Percentiles rank a stretch among this genome's conserved stretches.
Conservation (phyloP, 1,140 invertebrate genomes). For the Bombus consobrinus region DNA sequence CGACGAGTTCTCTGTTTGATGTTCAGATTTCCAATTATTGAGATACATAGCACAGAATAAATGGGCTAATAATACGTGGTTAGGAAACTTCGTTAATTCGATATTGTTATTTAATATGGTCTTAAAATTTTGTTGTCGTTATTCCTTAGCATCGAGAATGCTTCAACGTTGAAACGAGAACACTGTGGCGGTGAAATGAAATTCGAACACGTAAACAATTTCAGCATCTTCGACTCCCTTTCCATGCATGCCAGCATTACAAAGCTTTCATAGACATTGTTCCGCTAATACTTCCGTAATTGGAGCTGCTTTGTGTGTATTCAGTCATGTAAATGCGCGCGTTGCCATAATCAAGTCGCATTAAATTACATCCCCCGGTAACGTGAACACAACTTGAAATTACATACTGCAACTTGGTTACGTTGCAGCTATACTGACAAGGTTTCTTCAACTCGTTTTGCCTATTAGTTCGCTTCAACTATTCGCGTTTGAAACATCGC, state of each 20-base stretch:
- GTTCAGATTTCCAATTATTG: neutral
- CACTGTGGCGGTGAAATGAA: neutral
- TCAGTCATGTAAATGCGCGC: conserved; percentile 3
- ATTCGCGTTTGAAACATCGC: neutral
- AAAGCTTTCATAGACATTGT: conserved; percentile 35
- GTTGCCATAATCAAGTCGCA: conserved; percentile 38
- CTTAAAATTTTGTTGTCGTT: neutral
- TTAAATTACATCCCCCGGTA: conserved; percentile 53
- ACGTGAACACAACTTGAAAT: conserved; percentile 39
- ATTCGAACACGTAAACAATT: neutral
- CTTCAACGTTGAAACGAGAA: too few relatives aligned
- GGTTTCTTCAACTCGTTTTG: neutral
- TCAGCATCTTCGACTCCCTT: neutral
- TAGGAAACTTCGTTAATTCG: too few relatives aligned
- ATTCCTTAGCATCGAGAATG: neutral
- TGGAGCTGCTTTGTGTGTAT: conserved; percentile 34
- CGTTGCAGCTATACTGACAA: conserved; percentile 1
- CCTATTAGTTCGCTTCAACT: neutral
- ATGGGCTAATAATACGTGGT: neutral
- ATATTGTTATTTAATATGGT: too few relatives aligned
- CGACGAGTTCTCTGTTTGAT: too few relatives aligned
- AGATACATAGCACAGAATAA: neutral
- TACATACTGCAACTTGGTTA: conserved; percentile 26
- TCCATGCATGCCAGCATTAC: neutral
- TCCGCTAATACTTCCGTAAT: conserved; percentile 53